Evolutionary conservation across 2,888 invertebrate genomes (phyloP), one percentile per base, ranked within the genome.

Genomic region (Thymelicus lineola): DNA sequence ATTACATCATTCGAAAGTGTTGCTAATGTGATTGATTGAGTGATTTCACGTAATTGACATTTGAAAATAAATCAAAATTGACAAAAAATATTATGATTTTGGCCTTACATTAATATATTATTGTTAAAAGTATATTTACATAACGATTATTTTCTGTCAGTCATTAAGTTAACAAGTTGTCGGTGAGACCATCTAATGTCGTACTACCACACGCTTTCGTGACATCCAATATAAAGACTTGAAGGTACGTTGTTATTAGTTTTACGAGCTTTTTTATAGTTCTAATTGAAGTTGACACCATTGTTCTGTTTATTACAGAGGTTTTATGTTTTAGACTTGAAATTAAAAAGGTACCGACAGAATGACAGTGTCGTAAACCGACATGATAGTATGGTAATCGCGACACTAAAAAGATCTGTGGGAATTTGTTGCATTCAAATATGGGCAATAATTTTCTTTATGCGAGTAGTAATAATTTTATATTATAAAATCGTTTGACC

Each of bases 261-360:
- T 84, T 84, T 83, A 85, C 83, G 80, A 80, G 73, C 80, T 84
- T 63, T 79, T 87, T 88, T 86, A 86, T 83, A 79, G 82, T 81
- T 81, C 80, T 86, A 85, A 87, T 88, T 87, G 85, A 84, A 84
- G 84, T 84, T 85, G 85, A 88, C 85, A 84, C 82, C 83, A 76
- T 82, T 68, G 68, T 68, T 62, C 62, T 17, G 48, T 68, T 68
- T 68, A 68, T 63, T 68, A 62, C 68, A 62, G 62, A 84, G 60
- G 71, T 77, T 79, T 79, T 81, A 80, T 76, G 72, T 80, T 79
- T 82, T 82, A 20, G 57, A 66, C 12, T 38, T 58, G 57, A 66
- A 66, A 66, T 71, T 55, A 68, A 68, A 68, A 68, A 57, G 15
- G 48, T 62, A 58, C 15, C 62, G 15, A 66, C 15, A 14, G 46